Base-by-base conservation (phyloP, 2,888 invertebrate genomes). In the Scaptomyza reducta region DNA sequence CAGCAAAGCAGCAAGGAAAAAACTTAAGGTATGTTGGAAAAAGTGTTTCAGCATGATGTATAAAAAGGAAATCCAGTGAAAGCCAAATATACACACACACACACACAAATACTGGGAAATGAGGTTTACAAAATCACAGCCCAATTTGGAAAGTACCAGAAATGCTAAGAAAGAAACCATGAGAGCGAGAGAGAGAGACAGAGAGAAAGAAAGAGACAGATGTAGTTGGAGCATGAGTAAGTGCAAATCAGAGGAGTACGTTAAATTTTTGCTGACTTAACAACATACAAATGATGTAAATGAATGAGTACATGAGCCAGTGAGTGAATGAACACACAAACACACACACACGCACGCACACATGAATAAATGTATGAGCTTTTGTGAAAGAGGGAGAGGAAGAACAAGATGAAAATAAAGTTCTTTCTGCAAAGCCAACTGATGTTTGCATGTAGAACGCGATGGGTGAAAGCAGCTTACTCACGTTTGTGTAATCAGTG, bases 401-500 rank as follows among this genome's bases (percentile, higher is more conserved):
- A 16, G 16, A 10, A 16, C 16, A 40, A 65, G 44, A 66, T 74
- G 86, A 85, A 79, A 62, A 60, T 53, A 45, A 65, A 70, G 64
- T 57, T 63, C n/a, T 35, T 35, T 35, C 10, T 16, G 16, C 16
- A 40, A 40, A 40, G 54, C 61, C 47, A 42, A 53, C 56, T 51
- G 75, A 70, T 85, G 87, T 84, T 88, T 83, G 87, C 88, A 84
- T 84, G 88, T 88, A 70, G 78, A 88, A 83, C 83, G 83, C 78
- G 69, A 79, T 83, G 83, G 83, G 69, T 82, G 71, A 84, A 89
- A 89, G 79, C 71, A 79, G 89, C 88, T 78, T 80, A 89, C 88
- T 89, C 89, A 89, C 87, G 88, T 89, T 88, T 89, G 80, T 88
- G 89, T 85, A 89, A 88, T 88, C 89, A 89, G 87, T 85, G 88